Base-by-base conservation (phyloP, 2,113 vertebrate genomes). In the Macquaria australasica region DNA sequence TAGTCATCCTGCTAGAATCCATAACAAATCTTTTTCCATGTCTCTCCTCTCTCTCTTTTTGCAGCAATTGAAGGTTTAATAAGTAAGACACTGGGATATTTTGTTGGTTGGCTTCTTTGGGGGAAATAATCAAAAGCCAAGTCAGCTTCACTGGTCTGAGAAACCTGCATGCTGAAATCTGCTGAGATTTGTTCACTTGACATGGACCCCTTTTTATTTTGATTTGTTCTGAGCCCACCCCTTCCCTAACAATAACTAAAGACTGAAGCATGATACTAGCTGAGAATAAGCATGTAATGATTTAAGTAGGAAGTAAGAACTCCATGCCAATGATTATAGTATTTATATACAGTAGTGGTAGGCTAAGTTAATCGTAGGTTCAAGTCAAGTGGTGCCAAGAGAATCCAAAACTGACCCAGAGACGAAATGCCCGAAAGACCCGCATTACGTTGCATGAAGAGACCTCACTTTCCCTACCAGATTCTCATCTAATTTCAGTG, bases 11-110 rank as follows among this genome's bases (percentile, higher is more conserved):
- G 62, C 73, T 89, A 83, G 63, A 79, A 86, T 81, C 94, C 94
- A 95, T 95, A 93, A 95, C 92, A 89, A 87, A 87, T 92, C 81
- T 92, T 88, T 91, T 87, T 80, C 82, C 93, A 95, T 95, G 83
- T 95, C 89, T 96, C 91, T 94, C 83, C 90, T 90, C 88, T 95
- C 81, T 94, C 89, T 94, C 90, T 94, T 82, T 93, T 94, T 93
- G 95, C 96, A 96, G 96, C 96, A 95, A 96, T 96, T 96, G 96
- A 95, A 93, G 96, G 96, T 94, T 96, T 96, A 95, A 96, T 96
- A 95, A 96, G 96, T 96, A 96, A 96, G 96, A 93, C 58, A 85
- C 79, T 85, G 84, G 88, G 71, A 90, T 91, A 86, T 89, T 86
- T 84, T 87, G 74, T 87, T 92, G 87, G 84, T 92, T 92, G 85